Conservation (phyloP, 2,888 invertebrate species). For the Diabrotica balteata region DNA sequence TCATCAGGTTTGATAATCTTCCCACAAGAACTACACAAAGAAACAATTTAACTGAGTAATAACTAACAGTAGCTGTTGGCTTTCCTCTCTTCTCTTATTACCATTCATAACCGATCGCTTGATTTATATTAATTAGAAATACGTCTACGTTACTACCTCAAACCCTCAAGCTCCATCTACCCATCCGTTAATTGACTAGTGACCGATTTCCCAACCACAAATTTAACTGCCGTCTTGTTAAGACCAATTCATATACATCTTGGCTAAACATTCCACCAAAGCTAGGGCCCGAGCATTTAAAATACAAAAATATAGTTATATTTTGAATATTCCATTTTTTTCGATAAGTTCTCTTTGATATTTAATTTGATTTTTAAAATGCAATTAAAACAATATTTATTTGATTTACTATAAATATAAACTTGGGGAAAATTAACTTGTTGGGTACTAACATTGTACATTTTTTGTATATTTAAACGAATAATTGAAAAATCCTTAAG, state of each 20-base stretch:
- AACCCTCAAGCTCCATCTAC: constrained; percentile 35
- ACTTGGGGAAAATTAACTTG: too few relatives aligned
- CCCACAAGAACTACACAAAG: too few relatives aligned
- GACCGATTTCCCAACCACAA: constrained; percentile 34
- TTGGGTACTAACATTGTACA: too few relatives aligned
- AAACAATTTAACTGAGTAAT: neutral
- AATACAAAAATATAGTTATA: neutral
- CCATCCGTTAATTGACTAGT: constrained; percentile 38
- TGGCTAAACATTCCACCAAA: constrained; percentile 11
- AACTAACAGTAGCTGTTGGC: constrained; percentile 15
- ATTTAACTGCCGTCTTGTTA: constrained; percentile 13
- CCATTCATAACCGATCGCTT: constrained; percentile 39
- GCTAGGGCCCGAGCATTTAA: neutral
- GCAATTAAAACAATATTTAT: too few relatives aligned
- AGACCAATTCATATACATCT: neutral
- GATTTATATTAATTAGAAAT: constrained; percentile 55
- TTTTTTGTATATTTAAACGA: too few relatives aligned
- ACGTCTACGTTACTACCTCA: constrained; percentile 5
- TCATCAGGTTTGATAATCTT: too few relatives aligned
- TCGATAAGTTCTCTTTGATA: too few relatives aligned
- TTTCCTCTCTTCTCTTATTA: constrained; percentile 38
- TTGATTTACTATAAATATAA: too few relatives aligned
- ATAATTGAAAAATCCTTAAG: too few relatives aligned
- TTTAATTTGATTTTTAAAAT: too few relatives aligned
- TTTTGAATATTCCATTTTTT: too few relatives aligned